A percentile compares a stretch with the other conserved stretches of the same genome.
Evolutionary conservation across 2,888 invertebrate species (phyloP).

Genomic region (Leptinotarsa peninsularis): DNA sequence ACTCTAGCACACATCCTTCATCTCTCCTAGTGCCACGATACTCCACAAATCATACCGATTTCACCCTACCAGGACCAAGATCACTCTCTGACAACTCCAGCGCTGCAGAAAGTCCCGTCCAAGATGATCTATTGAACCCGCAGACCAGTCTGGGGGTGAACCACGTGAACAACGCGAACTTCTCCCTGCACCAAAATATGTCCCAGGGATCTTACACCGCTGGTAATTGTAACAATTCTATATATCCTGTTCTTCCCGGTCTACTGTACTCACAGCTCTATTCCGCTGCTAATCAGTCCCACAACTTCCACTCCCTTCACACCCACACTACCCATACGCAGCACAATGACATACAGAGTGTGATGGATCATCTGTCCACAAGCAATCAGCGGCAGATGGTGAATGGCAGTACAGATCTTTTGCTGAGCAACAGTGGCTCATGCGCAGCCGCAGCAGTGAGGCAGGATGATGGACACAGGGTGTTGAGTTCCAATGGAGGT

Average conservation of each 20-base stretch:
- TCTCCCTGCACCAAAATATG: slow-evolving; percentile 68
- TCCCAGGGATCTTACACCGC: slow-evolving; percentile 66
- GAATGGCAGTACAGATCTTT: slow-evolving; percentile 64
- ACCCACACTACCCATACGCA: slow-evolving; percentile 71
- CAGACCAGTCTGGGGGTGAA: slow-evolving; percentile 74
- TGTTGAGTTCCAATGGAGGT: slow-evolving; percentile 60
- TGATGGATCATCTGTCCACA: slow-evolving; percentile 81
- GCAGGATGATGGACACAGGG: slow-evolving; percentile 68
- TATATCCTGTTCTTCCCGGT: slow-evolving; percentile 85
- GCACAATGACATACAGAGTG: slow-evolving; percentile 78
- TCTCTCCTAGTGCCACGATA: slow-evolving; percentile 77
- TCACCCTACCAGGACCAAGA: slow-evolving; percentile 77
- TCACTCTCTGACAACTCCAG: slow-evolving; percentile 86
- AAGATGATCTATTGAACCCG: slow-evolving; percentile 79
- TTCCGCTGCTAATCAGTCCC: slow-evolving; percentile 81
- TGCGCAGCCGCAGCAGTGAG: slow-evolving; percentile 73
- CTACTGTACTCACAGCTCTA: slow-evolving; percentile 86
- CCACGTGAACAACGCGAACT: slow-evolving; percentile 70
- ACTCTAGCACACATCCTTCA: slow-evolving; percentile 62
- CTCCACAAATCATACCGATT: slow-evolving; percentile 74
- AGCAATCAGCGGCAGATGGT: slow-evolving; percentile 69
- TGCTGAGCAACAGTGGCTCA: slow-evolving; percentile 71
- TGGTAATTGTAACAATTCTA: slow-evolving; percentile 77
- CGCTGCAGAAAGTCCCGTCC: slow-evolving; percentile 85
- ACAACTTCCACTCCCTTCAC: slow-evolving; percentile 78